These are phyloP conservation scores for Arctocebus calabarensis DNA, from an alignment of 2,797 vertebrate species.

Conservation along the genomic window DNA sequence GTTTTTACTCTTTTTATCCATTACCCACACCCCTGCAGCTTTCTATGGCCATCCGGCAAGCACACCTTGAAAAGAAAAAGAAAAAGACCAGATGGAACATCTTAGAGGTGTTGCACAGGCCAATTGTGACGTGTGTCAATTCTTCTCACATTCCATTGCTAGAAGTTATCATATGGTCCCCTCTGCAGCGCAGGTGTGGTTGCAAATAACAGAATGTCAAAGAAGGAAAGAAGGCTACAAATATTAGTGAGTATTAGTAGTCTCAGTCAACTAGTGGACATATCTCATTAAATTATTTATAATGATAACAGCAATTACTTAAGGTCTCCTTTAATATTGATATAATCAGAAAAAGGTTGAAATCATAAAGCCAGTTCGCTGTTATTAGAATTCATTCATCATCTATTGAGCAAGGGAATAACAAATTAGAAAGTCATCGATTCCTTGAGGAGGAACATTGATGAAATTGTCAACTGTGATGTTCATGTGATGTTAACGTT, in stretches of 20 bases:
- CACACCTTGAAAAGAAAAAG: background rate
- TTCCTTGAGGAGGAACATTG: background rate
- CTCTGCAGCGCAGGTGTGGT: background rate
- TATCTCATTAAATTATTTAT: background rate
- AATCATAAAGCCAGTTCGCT: background rate
- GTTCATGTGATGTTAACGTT: background rate
- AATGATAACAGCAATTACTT: background rate
- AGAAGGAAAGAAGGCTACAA: accelerated
- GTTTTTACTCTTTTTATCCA: background rate
- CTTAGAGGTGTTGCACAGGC: accelerated
- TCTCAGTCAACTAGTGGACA: background rate
- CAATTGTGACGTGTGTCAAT: background rate
- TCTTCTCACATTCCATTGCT: background rate
- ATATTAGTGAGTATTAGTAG: background rate
- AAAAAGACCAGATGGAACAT: background rate
- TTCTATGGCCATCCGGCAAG: background rate
- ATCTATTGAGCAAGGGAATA: background rate
- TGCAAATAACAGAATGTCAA: background rate
- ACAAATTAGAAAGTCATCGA: background rate
- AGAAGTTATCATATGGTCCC: background rate
- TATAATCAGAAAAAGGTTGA: conserved; percentile 2
- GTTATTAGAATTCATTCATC: conserved; percentile 33
- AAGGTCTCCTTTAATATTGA: background rate
- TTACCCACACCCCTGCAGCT: accelerated
- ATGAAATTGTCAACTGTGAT: background rate